A percentile compares a stretch with the other conserved stretches of the same genome.
Evolutionary conservation across 2,888 invertebrate genomes (phyloP).

Genomic region (Brachyptera putata): DNA sequence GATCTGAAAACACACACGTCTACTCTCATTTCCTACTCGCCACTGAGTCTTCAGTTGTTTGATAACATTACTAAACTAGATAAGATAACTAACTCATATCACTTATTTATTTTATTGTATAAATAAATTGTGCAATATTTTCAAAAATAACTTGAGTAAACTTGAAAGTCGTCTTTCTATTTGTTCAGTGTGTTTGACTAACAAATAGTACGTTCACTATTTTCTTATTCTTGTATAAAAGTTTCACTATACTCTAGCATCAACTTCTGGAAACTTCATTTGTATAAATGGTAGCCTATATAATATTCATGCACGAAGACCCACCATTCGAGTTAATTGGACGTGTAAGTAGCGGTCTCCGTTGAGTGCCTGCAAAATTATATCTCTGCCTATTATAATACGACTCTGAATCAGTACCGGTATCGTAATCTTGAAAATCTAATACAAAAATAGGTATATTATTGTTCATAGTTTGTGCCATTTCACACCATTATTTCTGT

Average conservation of each 20-base stretch:
- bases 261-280: too few species aligned
- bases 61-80: too few species aligned
- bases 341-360: neutral
- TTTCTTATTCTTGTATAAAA: too few species aligned
- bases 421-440: conserved; percentile 32
- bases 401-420: neutral
- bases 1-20: conserved; percentile 12
- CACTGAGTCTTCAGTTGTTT: too few species aligned
- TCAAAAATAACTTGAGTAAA: neutral
- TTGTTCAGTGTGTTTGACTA: too few species aligned
- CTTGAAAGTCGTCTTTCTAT: too few species aligned
- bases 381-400: neutral
- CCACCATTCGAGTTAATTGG: neutral
- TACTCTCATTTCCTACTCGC: too few species aligned
- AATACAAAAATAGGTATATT: conserved; percentile 44
- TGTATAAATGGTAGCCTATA: too few species aligned
- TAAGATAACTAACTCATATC: too few species aligned
- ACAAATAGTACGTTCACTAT: too few species aligned
- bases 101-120: neutral
- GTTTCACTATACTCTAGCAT: too few species aligned
- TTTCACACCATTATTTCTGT: conserved; percentile 25
- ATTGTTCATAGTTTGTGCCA: conserved; percentile 39
- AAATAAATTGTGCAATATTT: neutral
- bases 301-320: neutral
- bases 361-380: neutral